Evolutionary conservation across 1,140 invertebrate species (phyloP).

Genomic region (Tetragnatha versicolor): DNA sequence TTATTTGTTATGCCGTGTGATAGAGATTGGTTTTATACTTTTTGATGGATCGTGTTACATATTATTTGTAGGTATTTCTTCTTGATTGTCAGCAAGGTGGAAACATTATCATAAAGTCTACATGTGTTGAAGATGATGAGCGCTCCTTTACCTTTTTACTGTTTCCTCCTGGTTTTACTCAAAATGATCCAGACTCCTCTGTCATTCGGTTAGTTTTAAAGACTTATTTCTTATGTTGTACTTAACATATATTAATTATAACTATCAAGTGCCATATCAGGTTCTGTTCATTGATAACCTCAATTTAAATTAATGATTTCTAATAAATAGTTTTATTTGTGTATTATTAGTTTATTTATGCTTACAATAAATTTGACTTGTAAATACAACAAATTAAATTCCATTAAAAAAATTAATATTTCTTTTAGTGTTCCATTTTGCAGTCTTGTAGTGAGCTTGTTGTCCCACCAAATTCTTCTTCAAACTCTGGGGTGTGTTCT

Average conservation of each 20-base stretch:
- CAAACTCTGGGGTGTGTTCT: slow-evolving; percentile 87
- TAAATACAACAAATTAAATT: too few species aligned
- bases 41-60: background rate
- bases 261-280: too few species aligned
- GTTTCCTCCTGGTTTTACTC: slow-evolving; percentile 72
- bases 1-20: background rate
- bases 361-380: too few species aligned
- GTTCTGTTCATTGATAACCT: too few species aligned
- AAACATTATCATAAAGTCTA: slow-evolving; percentile 67
- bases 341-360: too few species aligned
- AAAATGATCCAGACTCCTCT: slow-evolving; percentile 75
- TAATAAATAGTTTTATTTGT: too few species aligned
- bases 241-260: background rate
- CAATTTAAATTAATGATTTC: too few species aligned
- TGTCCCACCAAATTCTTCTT: slow-evolving; percentile 89
- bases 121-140: slow-evolving; percentile 62
- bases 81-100: slow-evolving; percentile 70
- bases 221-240: background rate
- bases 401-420: too few species aligned
- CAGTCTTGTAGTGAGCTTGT: slow-evolving; percentile 82
- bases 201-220: slow-evolving; percentile 56
- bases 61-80: slow-evolving; percentile 70
- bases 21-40: background rate
- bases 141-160: slow-evolving; percentile 88
- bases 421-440: slow-evolving; percentile 82